Evolutionary conservation across 2,888 invertebrate genomes (phyloP), one percentile per base, ranked within the genome.

Genomic region (Ditylenchus weischeri): DNA sequence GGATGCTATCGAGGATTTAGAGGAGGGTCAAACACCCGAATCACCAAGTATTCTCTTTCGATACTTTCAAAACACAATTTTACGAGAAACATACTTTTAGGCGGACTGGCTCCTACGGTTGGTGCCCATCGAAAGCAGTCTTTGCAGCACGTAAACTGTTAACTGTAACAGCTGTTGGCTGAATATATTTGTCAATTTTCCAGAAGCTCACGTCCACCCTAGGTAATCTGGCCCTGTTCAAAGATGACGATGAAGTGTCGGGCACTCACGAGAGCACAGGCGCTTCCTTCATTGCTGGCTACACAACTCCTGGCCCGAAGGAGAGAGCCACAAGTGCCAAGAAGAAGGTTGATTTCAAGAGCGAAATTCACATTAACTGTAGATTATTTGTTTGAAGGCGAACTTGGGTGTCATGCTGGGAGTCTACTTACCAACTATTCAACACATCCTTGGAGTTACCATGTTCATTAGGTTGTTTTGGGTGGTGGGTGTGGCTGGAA

Each of bases 391-490:
- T 50, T 57, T 76, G 68, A 61, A 89, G 60, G 92, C 93, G 51
- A 91, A 93, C 74, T 91, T 98, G 89, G 98, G 98, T 80, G 95
- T 95, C 50, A 88, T 98, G 83, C 91, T 98, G 84, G 98, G 98
- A 69, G 96, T 96, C 75, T 98, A 90, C 86, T 88, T 99, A 72
- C 98, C 98, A 68, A 98, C 96, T 85, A 93, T 98, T 84, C 98
- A 99, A 86, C 98, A 99, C 86, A 98, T 98, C 86, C 95, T 98
- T 85, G 98, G 98, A 78, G 95, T 98, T 69, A 94, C 98, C 84
- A 90, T 98, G 78, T 98, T 98, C 87, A 95, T 98, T 85, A 93
- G 98, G 85, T 88, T 98, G 83, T 93, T 94, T 69, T 98, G 96
- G 96, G 93, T 96, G 72, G 84, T 91, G 63, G 80, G 80, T 61